Evolutionary conservation across 2,888 invertebrate species (phyloP).

Genomic region (Anticlea derivata): DNA sequence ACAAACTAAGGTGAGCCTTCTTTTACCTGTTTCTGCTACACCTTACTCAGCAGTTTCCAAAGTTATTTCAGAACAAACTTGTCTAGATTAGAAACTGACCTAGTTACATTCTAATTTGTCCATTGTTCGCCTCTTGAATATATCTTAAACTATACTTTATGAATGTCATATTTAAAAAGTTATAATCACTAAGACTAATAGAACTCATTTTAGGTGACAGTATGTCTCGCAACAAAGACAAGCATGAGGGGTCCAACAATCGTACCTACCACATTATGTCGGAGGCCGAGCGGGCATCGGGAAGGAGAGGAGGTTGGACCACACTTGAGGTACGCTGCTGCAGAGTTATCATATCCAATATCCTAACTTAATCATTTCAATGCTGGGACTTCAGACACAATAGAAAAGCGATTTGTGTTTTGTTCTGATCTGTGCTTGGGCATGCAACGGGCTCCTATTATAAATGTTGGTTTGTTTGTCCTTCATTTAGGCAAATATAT

Average conservation of each 20-base stretch:
- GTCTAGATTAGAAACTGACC: conserved; percentile 68
- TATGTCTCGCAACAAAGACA: conserved; percentile 93
- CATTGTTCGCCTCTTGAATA: background rate
- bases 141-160: no score
- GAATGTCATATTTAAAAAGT: no score
- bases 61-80: conserved; percentile 43
- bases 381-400: no score
- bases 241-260: conserved; percentile 92
- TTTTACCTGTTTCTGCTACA: background rate
- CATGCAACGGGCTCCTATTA: no score
- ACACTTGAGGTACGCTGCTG: conserved; percentile 89
- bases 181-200: no score
- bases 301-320: conserved; percentile 96
- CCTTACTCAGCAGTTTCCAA: background rate
- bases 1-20: background rate
- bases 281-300: conserved; percentile 95
- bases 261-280: conserved; percentile 96
- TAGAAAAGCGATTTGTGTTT: no score
- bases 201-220: conserved; percentile 74
- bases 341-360: no score
- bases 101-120: conserved; percentile 47
- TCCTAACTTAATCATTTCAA: no score
- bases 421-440: no score
- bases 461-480: no score
- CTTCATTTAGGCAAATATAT: no score